Evolutionary conservation across 1,140 invertebrate genomes (phyloP), one percentile per base, ranked within the genome.

Genomic region (Meloidogyne floridensis): DNA sequence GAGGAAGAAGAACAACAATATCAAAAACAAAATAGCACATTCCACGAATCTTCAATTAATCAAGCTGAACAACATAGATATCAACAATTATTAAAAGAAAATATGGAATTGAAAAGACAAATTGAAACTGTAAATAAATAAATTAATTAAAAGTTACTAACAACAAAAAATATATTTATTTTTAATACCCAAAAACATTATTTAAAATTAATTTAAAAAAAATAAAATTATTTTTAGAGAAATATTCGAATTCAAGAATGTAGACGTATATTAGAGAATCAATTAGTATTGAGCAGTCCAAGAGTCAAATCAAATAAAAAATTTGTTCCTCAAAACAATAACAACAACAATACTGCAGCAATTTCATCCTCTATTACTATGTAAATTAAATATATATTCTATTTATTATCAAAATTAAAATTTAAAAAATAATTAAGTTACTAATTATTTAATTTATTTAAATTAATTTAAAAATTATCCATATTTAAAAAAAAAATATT

Each of bases 21-120:
- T n/a, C 15, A 42, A 77, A 15, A 94, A 2, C 93, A 94, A 7
- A 93, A 95, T 80, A 32, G 32, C 32, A 95, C 95, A 85, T 47
- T 86, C 47, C 18, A 56, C 9, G 20, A 32, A 3, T 80, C 47
- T 9, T 77, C 80, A 18, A 75, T 87, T 32, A 83, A 83, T 32
- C 80, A 82, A 65, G 77, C 82, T 5, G 96, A 98, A 86, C 96
- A 98, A 90, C 96, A 98, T 91, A 92, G 93, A 73, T 96, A 97
- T 90, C 94, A 96, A 87, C 96, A 96, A 88, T 91, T 98, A n/a
- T 91, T 97, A 11, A 93, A 93, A 74, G 97, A 98, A 91, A 99
- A 98, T 91, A 96, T 97, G 88, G 95, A 98, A 90, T 92, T 98
- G 73, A 95, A 97, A 91, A 94, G 94, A 91, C 93, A 97, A 74